These are phyloP conservation scores for western clawed frog (Xenopus tropicalis) DNA, from an alignment of 2,113 vertebrate genomes.

Conservation along the genomic window UCB_Xtro_10.0 CM004443.2:187220501-187221000, in stretches of 20 bases:
- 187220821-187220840: not conserved
- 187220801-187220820: not conserved
- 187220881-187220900: not conserved
- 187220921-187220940: not conserved
- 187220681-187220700: too few relatives aligned
- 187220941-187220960: not conserved
- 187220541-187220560: too few relatives aligned
- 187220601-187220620: too few relatives aligned
- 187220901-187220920: not conserved
- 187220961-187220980: not conserved
- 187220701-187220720: too few relatives aligned
- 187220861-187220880: slow-evolving; percentile 3
- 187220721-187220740: too few relatives aligned
- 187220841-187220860: not conserved
- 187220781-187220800: not conserved
- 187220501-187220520: too few relatives aligned
- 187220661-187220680: too few relatives aligned
- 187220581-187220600: too few relatives aligned
- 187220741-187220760: not conserved
- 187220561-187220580: too few relatives aligned
- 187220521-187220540: too few relatives aligned
- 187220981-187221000: not conserved
- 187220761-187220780: not conserved
- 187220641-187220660: too few relatives aligned
- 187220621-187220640: too few relatives aligned